These are phyloP conservation scores for Sericinus montela DNA, from an alignment of 2,888 invertebrate genomes.

Conservation along the genomic window DNA sequence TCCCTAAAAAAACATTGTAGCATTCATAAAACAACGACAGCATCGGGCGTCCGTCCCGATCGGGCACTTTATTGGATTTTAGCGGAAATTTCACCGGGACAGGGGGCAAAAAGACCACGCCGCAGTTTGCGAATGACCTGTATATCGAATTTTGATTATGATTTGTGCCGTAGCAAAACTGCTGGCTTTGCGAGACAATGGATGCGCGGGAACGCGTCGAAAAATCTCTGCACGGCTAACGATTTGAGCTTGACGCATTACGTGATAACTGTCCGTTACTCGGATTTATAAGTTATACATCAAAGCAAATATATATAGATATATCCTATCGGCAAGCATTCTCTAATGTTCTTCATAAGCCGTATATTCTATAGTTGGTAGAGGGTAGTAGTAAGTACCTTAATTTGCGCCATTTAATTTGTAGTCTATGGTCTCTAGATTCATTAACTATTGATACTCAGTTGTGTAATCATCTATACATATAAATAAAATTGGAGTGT, in stretches of 20 bases:
- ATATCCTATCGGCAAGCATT: neutral
- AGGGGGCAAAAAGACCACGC: slow-evolving; percentile 43
- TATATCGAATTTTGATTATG: slow-evolving; percentile 67
- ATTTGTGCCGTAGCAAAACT: slow-evolving; percentile 45
- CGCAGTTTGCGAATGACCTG: slow-evolving; percentile 61
- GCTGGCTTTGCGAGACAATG: slow-evolving; percentile 1
- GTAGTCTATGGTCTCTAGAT: too few species aligned
- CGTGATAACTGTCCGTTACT: neutral
- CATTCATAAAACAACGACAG: slow-evolving; percentile 30
- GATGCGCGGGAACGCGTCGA: neutral
- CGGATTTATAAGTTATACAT: neutral
- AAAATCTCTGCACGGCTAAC: slow-evolving; percentile 8
- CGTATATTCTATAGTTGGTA: too few species aligned
- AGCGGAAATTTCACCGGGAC: slow-evolving; percentile 64
- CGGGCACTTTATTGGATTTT: slow-evolving; percentile 67
- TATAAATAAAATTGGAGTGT: too few species aligned
- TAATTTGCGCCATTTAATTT: too few species aligned
- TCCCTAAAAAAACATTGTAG: slow-evolving; percentile 16
- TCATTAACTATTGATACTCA: too few species aligned
- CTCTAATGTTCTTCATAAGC: too few species aligned
- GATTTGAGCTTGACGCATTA: slow-evolving; percentile 1
- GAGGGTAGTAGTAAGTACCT: too few species aligned
- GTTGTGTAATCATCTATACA: too few species aligned
- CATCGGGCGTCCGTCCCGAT: slow-evolving; percentile 36
- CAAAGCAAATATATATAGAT: too few species aligned